Base-by-base conservation (phyloP, 1,140 invertebrate genomes). In the Drosophila tani region DNA sequence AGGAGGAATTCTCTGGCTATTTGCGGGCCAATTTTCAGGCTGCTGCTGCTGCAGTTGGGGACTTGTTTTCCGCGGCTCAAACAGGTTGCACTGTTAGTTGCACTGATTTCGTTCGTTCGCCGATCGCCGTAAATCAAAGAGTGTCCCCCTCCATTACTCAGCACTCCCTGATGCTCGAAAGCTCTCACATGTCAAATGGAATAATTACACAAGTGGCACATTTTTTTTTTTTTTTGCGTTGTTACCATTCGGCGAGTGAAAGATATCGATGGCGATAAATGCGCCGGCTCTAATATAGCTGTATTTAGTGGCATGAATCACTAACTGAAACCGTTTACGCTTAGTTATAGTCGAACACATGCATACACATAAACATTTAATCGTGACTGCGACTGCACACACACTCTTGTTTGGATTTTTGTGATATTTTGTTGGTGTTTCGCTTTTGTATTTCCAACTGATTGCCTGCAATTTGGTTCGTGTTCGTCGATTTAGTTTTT, bases 81-180 rank as follows among this genome's bases (percentile, higher is more conserved):
- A 84, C 81, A 88, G 85, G 85, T 88, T 88, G 85, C 84, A 90
- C 84, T 88, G 84, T 88, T 90, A 88, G 81, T 84, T 79, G 84
- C 85, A 81, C 85, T 90, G 84, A 88, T 90, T 90, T 82, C 66
- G 74, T 58, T 87, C 51, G 64, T 41, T 58, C 35, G 62, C 75
- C 47, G 75, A 82, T 86, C 77, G 82, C 74, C 57, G 58, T 78
- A 85, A 86, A 78, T 86, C 63, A 63, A 73, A 71, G 67, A 69
- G 63, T 35, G 63, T 69, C 24, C 35, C 65, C 15, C 17, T 11
- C 59, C 38, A 17, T 19, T 24, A 11, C 40, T 5, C 43, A 8
- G 14, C 17, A 5, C 9, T 7, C 8, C 12, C 17, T 35, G 32
- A 11, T 35, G 32, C 35, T 12, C 11, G 7, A 1, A 17, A 1